These are phyloP conservation scores for Peribatodes rhomboidaria DNA, from an alignment of 2,888 invertebrate species.

Conservation along the genomic window DNA sequence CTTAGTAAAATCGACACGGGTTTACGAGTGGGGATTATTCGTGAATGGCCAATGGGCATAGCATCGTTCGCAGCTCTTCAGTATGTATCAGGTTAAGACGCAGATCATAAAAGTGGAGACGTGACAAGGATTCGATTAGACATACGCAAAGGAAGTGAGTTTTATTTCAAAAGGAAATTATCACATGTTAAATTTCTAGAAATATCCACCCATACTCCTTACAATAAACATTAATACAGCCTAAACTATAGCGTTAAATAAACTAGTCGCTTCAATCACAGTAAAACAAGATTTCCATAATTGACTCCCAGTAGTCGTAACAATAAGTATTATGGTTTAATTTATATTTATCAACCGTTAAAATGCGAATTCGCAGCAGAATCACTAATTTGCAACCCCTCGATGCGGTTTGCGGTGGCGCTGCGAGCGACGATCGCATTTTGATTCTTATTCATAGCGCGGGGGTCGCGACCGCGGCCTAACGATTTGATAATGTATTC, in stretches of 20 bases:
- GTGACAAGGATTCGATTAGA: slow-evolving; percentile 65
- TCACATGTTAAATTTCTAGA: too few relatives aligned
- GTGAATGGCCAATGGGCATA: slow-evolving; percentile 60
- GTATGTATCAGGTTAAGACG: slow-evolving; percentile 40
- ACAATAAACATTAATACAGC: background rate
- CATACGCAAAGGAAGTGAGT: background rate
- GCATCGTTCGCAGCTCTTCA: slow-evolving; percentile 55
- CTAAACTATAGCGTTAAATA: slow-evolving; percentile 21
- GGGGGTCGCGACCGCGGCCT: slow-evolving; percentile 75
- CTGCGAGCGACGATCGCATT: slow-evolving; percentile 72
- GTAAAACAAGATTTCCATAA: slow-evolving; percentile 36
- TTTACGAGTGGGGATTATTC: slow-evolving; percentile 67
- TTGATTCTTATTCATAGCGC: slow-evolving; percentile 84
- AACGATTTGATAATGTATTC: slow-evolving; percentile 87
- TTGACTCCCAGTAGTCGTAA: slow-evolving; percentile 50
- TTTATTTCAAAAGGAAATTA: background rate
- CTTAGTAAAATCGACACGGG: slow-evolving; percentile 66
- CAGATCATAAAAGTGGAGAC: slow-evolving; percentile 63
- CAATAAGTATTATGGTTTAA: slow-evolving; percentile 71
- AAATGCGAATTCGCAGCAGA: slow-evolving; percentile 69
- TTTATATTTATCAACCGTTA: slow-evolving; percentile 79
- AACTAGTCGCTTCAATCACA: slow-evolving; percentile 32
- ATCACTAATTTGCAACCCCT: slow-evolving; percentile 81
- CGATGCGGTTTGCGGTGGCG: slow-evolving; percentile 59
- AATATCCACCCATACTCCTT: too few relatives aligned